These are phyloP conservation scores for Perca schrenkii DNA, from an alignment of 2,113 vertebrate genomes.

Conservation along the genomic window DNA sequence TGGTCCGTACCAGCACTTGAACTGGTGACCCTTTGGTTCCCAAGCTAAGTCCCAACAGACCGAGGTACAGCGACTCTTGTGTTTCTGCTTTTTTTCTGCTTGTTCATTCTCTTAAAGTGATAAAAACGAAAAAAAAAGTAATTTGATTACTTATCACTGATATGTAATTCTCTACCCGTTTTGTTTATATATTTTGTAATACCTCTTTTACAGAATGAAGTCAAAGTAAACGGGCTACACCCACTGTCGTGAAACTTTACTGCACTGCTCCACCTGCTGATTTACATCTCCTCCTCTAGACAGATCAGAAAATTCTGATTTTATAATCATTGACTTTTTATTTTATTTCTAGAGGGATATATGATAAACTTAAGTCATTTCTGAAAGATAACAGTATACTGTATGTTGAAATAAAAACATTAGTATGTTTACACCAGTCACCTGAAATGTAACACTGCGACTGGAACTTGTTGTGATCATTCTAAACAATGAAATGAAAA, in stretches of 20 bases:
- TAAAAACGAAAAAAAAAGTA: not conserved
- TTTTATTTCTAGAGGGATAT: not conserved
- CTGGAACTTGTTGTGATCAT: conserved; percentile 11
- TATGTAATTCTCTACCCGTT: not conserved
- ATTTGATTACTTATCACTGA: not conserved
- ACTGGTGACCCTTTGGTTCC: too few relatives aligned
- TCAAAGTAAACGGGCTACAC: not conserved
- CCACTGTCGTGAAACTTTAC: not conserved
- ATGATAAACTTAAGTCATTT: not conserved
- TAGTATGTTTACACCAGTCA: not conserved
- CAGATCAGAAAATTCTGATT: not conserved
- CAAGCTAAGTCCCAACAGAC: too few relatives aligned
- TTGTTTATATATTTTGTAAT: not conserved
- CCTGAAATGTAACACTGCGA: not conserved
- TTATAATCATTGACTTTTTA: not conserved
- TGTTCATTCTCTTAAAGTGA: not conserved
- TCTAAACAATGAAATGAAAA: not conserved
- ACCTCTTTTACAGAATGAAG: not conserved
- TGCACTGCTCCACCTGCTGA: not conserved
- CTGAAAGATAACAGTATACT: not conserved
- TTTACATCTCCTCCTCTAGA: too few relatives aligned
- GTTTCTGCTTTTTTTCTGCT: not conserved
- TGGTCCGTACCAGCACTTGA: too few relatives aligned
- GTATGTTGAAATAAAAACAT: not conserved
- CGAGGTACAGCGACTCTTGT: too few relatives aligned